Evolutionary conservation across 2,888 invertebrate genomes (phyloP).

Genomic region (Erannis defoliaria): DNA sequence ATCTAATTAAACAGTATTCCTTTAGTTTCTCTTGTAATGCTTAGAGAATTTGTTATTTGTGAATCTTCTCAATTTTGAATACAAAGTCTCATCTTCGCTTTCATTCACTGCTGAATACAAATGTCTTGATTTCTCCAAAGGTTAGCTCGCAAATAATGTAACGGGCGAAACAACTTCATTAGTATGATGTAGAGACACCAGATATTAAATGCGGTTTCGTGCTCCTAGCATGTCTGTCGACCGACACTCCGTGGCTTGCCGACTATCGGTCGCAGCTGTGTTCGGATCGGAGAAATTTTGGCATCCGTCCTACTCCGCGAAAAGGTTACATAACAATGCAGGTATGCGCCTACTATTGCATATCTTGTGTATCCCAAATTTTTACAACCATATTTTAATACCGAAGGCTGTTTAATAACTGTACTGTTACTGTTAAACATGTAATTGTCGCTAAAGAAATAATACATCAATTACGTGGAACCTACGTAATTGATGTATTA

Average conservation of each 20-base stretch:
- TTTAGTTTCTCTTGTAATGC: neutral
- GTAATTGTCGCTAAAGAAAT: too few relatives aligned
- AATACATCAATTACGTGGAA: too few relatives aligned
- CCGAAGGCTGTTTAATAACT: slow-evolving; percentile 3
- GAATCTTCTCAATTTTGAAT: neutral
- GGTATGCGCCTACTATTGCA: slow-evolving; percentile 68
- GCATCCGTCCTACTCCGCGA: slow-evolving; percentile 76
- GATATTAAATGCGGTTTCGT: slow-evolving; percentile 41
- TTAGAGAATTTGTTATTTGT: neutral
- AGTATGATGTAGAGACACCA: slow-evolving; percentile 17
- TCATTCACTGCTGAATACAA: neutral
- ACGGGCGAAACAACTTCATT: slow-evolving; percentile 13
- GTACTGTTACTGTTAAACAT: too few relatives aligned
- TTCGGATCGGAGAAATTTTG: slow-evolving; percentile 66
- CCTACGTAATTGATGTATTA: slow-evolving; percentile 38
- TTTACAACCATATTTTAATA: neutral
- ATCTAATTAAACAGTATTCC: neutral
- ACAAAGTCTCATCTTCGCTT: neutral
- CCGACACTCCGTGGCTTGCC: slow-evolving; percentile 40
- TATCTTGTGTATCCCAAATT: too few relatives aligned
- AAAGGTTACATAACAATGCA: slow-evolving; percentile 79
- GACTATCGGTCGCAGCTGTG: slow-evolving; percentile 51
- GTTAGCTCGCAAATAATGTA: neutral
- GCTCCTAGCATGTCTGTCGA: slow-evolving; percentile 44
- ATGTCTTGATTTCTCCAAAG: slow-evolving; percentile 6